Evolutionary conservation across 1,140 invertebrate species (phyloP), one percentile per base, ranked within the genome.

Genomic region (Tyrophagus putrescentiae): DNA sequence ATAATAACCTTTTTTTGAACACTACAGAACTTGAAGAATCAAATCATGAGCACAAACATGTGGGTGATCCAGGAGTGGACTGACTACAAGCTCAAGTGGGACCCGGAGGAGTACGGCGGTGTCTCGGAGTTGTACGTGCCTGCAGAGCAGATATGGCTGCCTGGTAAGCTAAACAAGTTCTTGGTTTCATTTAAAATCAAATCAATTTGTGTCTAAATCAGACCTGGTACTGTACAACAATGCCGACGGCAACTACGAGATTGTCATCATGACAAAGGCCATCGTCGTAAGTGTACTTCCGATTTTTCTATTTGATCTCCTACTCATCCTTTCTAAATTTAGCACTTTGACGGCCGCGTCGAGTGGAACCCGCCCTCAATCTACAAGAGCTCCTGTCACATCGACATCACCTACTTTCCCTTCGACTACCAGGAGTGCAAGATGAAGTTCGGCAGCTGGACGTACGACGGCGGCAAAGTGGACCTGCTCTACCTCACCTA

Each of bases 381-480:
- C 70, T 98, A 96, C 72, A 98, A 98, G 72, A 95, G 90, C 13
- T 96, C 91, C 1, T 99, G 95, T 68, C 88, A 94, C 74, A 92
- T 94, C 60, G 90, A 96, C 71, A 90, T 97, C 28, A 61, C 85
- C 45, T 79, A 93, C 71, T 97, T 98, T 74, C 92, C 92, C 1
- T 97, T 95, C 70, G 93, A 96, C 75, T 85, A 95, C 68, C 94
- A 98, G 54, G 61, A 58, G 18, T 39, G n/a, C 36, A 39, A 39
- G n/a, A 54, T 54, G 52, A 93, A 92, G 65, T 94, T 94, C 68
- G 94, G 93, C 4, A 95, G 90, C 0, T 98, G 94, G 95, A 94
- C 90, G 1, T 59, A 59, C 21, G 39, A 61, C 27, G 60, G 60
- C 5, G 42, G 33, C 57, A 33, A 61, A 25, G 60, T 59, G 31